Base-by-base conservation (phyloP, 2,113 vertebrate species). In the Platichthys flesus region DNA sequence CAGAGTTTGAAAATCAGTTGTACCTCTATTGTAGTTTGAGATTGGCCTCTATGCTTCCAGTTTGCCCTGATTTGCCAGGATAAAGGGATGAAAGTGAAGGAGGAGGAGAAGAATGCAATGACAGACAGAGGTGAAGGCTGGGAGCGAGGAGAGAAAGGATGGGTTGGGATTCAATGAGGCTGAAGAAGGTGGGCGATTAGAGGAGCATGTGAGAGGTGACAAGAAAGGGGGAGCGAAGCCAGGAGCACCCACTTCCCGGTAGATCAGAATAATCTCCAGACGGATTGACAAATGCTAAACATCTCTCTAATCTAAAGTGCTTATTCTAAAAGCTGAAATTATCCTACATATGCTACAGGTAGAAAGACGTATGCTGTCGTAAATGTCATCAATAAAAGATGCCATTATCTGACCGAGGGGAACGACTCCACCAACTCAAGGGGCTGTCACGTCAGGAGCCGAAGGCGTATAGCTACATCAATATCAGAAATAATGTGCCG, bases 371-470 rank as follows among this genome's bases (percentile, higher is more conserved):
- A 58, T 47, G 52, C 49, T 58, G 67, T 47, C 55, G 47, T 51
- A 20, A 81, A 76, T 78, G 65, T 56, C 74, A 52, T 31, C 67
- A 57, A 24, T 79, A 52, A 76, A 68, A 80, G 77, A 59, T 74
- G 55, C 37, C 58, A 40, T 83, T 67, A 72, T 68, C 28, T 57
- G 57, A 68, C 63, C 59, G 66, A 56, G n/a, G 31, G n/a, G 31
- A 67, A 57, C 24, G 52, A 71, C 31, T 31, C 31, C 31, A 31
- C 31, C 31, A 31, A 31, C 47, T 62, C 65, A 20, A 81, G 35
- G 62, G 26, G 45, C 58, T 69, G 0, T 79, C 57, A 62, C 18
- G 47, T 64, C 18, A 71, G 49, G 0, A 47, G 35, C 59, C 63
- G 31, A 51, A n/a, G 49, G 20, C n/a, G 1, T 47, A 2, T 26